Evolutionary conservation across 2,888 invertebrate genomes (phyloP).

Genomic region (Incurvaria masculella): DNA sequence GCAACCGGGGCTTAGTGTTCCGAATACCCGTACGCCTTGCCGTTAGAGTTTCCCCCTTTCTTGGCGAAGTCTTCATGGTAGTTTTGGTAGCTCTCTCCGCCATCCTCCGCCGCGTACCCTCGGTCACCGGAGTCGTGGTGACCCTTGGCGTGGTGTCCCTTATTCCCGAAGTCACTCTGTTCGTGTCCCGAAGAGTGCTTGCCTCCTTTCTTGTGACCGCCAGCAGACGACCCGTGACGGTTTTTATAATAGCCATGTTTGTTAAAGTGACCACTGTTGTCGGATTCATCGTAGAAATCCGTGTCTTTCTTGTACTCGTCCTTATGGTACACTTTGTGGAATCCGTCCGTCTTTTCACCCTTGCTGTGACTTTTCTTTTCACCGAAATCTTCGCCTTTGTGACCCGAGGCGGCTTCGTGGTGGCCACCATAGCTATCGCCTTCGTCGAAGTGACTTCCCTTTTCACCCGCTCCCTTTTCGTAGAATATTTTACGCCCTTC

Average conservation of each 20-base stretch:
- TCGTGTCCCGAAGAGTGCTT: conserved; percentile 51
- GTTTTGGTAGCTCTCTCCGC: conserved; percentile 52
- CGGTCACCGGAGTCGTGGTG: conserved; percentile 48
- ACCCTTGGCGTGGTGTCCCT: conserved; percentile 58
- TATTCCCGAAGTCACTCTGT: conserved; percentile 50
- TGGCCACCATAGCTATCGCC: conserved; percentile 55
- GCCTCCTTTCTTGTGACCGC: conserved; percentile 55
- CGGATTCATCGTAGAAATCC: conserved; percentile 70
- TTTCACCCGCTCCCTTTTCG: conserved; percentile 50
- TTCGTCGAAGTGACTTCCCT: conserved; percentile 52
- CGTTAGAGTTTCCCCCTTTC: conserved; percentile 46
- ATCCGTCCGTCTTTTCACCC: conserved; percentile 67
- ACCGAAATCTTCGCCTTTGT: conserved; percentile 56
- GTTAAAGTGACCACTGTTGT: conserved; percentile 62
- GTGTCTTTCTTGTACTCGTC: conserved; percentile 77
- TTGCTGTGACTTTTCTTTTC: conserved; percentile 62
- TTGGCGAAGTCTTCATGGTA: conserved; percentile 54
- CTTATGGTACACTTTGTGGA: conserved; percentile 70
- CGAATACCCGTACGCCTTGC: conserved; percentile 44
- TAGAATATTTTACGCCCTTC: conserved; percentile 52
- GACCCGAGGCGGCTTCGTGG: conserved; percentile 46
- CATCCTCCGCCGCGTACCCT: conserved; percentile 56
- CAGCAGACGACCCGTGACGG: conserved; percentile 53
- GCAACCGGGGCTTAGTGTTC: conserved; percentile 24
- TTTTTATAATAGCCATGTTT: conserved; percentile 58